These are phyloP conservation scores for Helostoma temminkii DNA, from an alignment of 2,797 vertebrate genomes.

Conservation along the genomic window DNA sequence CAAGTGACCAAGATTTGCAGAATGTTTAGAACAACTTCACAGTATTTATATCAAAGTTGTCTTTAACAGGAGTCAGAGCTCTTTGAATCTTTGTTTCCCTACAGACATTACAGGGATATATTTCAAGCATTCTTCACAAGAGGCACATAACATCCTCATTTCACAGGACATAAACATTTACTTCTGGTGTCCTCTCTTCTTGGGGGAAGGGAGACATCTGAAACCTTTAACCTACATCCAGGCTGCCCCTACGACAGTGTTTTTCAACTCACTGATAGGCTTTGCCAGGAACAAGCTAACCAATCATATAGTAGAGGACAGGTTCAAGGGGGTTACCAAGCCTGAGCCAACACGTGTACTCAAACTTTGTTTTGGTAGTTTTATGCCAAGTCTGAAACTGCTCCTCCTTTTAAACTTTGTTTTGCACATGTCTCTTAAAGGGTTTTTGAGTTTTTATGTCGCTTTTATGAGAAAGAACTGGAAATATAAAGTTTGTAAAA, in stretches of 20 bases:
- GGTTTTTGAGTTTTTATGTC: not conserved
- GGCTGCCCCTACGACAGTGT: constrained; percentile 57
- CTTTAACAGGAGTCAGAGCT: too few relatives aligned
- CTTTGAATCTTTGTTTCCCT: constrained; percentile 3
- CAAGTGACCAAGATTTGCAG: not conserved
- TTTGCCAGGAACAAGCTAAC: constrained; percentile 40
- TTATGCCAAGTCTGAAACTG: not conserved
- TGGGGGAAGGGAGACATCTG: constrained; percentile 69
- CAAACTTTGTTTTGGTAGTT: constrained; percentile 30
- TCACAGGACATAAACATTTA: constrained; percentile 61
- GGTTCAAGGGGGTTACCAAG: constrained; percentile 39
- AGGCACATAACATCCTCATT: constrained; percentile 28
- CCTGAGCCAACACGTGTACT: constrained; percentile 29
- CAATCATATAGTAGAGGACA: constrained; percentile 68
- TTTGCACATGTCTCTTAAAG: not conserved
- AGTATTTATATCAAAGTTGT: constrained; percentile 3
- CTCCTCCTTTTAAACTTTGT: constrained; percentile 2
- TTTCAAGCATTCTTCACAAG: constrained; percentile 10
- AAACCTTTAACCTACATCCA: constrained; percentile 85
- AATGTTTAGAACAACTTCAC: constrained; percentile 5
- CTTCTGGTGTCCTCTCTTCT: constrained; percentile 11
- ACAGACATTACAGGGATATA: not conserved
- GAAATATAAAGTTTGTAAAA: not conserved
- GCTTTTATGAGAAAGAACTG: not conserved
- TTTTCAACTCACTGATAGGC: constrained; percentile 67